These are phyloP conservation scores for Macrophya alboannulata DNA, from an alignment of 2,888 invertebrate genomes.

Conservation along the genomic window DNA sequence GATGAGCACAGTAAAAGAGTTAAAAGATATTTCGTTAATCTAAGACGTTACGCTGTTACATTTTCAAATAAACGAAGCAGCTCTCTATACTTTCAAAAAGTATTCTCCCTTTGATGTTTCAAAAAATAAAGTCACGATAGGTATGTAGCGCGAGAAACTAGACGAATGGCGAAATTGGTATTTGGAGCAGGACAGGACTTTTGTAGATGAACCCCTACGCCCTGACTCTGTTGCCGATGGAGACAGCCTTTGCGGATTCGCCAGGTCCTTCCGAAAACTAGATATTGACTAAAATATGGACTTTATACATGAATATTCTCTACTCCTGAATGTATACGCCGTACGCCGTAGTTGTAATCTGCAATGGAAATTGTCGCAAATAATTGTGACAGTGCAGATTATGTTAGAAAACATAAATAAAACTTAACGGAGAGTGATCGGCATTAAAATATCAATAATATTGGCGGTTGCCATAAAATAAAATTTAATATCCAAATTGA, in stretches of 20 bases:
- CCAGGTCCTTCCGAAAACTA: conserved; percentile 61
- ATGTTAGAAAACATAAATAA: too few relatives aligned
- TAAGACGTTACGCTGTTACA: too few relatives aligned
- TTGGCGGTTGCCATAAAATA: too few relatives aligned
- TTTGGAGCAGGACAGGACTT: conserved; percentile 82
- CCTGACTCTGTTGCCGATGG: conserved; percentile 64
- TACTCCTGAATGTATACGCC: too few relatives aligned
- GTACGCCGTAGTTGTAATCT: background rate
- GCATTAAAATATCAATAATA: too few relatives aligned
- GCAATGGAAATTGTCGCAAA: background rate
- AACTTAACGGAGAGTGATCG: too few relatives aligned
- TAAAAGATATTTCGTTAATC: too few relatives aligned
- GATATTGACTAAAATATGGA: background rate
- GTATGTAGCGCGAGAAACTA: conserved; percentile 82
- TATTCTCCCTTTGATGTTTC: background rate
- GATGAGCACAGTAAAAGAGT: too few relatives aligned
- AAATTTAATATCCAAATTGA: too few relatives aligned
- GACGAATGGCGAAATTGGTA: conserved; percentile 82
- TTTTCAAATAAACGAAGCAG: too few relatives aligned
- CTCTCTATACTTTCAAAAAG: background rate
- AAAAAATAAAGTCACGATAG: conserved; percentile 66
- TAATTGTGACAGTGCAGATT: background rate
- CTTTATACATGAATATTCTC: background rate
- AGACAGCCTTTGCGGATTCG: conserved; percentile 70
- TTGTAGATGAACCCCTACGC: conserved; percentile 79